These are phyloP conservation scores for Pterois miles DNA, from an alignment of 2,797 vertebrate species.

Conservation along the genomic window DNA sequence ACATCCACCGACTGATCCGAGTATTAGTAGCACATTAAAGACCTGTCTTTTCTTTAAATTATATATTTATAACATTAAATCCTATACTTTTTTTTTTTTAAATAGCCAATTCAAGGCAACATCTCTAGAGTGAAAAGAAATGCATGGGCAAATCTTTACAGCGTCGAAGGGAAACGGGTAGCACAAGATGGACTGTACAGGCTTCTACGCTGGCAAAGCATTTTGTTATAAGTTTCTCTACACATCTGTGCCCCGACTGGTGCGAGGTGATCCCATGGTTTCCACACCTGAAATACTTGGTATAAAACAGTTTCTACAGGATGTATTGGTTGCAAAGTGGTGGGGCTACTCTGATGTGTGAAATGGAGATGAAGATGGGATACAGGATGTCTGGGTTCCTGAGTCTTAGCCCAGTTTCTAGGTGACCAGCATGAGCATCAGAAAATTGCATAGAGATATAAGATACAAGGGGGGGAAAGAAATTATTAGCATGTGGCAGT, in stretches of 20 bases:
- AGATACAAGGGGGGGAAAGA: constrained; percentile 32
- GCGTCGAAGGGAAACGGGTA: constrained; percentile 63
- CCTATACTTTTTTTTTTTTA: constrained; percentile 61
- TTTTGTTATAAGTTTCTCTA: constrained; percentile 63
- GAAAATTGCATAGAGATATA: constrained; percentile 85
- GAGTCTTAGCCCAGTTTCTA: constrained; percentile 77
- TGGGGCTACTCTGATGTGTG: constrained; percentile 34
- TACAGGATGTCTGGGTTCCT: constrained; percentile 68
- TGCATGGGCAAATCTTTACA: constrained; percentile 74
- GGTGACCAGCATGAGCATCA: constrained; percentile 70
- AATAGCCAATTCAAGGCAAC: constrained; percentile 82
- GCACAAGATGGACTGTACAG: constrained; percentile 83
- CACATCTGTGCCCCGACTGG: constrained; percentile 62
- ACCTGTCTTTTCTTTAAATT: constrained; percentile 72
- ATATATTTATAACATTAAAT: constrained; percentile 76
- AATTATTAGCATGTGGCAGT: constrained; percentile 53
- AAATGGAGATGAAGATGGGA: constrained; percentile 39
- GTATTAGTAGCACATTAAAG: constrained; percentile 79
- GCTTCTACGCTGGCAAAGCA: constrained; percentile 78
- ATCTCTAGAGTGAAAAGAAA: constrained; percentile 80
- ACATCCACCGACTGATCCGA: constrained; percentile 69
- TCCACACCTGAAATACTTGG: constrained; percentile 71
- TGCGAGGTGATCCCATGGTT: constrained; percentile 64
- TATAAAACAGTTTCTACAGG: constrained; percentile 76
- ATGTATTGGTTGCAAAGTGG: constrained; percentile 63